Base-by-base conservation (phyloP, 1,140 invertebrate species). In the Ridgeia piscesae region DNA sequence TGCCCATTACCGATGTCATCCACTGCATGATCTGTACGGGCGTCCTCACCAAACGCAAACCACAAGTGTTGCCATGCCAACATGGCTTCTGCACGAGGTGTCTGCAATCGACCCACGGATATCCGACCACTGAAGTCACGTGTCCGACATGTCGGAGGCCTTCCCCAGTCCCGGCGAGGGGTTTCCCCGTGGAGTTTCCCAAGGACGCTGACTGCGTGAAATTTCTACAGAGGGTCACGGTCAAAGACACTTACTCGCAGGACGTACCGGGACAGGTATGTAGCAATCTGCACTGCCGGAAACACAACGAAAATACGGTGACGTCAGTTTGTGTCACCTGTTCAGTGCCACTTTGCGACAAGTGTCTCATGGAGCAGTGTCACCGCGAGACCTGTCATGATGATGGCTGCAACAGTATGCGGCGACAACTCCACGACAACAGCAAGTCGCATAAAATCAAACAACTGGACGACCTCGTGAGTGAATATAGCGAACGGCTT, bases 21-120 rank as follows among this genome's bases (percentile, higher is more conserved):
- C 89, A 34, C n/a, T 90, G 89, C 35, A 90, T 90, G 89, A 17
- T 90, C 2, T 90, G 89, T 90, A 90, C 89, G 17, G 35, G 21
- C 35, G 34, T 33, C 4, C 17, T 35, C 17, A 90, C 33, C 6
- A 2, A 2, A 4, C 33, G 89, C 11, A 90, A 27, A 0, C 89
- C 34, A 8, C 34, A 34, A 35, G 35, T 35, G 2, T 33, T 90
- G 35, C 35, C 89, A 21, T 90, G 89, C 35, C 89, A 90, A 90
- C 89, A 90, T 33, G 89, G 33, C 89, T 90, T 90, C 89, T 90
- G 89, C n/a, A 14, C 17, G 6, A n/a, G 33, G 2, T 90, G 89
- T 35, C n/a, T 90, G 9, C 89, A 14, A 6, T 77, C 58, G 4
- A 21, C 58, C 58, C 58, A 77, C 2, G 58, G 2, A 2, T 77